phyloP scores from a whole-genome alignment of 2,797 vertebrate species.

The Cichlasoma orientale region DNA sequence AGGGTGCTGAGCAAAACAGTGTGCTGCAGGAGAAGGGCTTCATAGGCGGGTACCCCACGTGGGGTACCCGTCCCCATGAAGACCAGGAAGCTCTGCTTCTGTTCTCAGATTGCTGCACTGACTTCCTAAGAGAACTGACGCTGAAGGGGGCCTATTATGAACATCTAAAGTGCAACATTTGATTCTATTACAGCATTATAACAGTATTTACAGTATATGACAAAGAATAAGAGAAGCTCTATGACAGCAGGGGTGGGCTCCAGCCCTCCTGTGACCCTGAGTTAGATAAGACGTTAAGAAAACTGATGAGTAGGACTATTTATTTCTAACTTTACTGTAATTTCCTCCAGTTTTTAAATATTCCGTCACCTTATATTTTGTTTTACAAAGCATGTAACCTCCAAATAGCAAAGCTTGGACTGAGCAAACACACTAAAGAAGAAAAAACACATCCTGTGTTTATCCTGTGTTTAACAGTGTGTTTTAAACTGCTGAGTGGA shows the following conservation, averaged over 20 bases:
- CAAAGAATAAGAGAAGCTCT: neutral
- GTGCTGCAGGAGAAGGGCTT: neutral
- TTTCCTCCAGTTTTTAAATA: neutral
- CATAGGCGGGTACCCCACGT: neutral
- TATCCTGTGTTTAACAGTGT: conserved; percentile 9
- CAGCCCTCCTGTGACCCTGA: neutral
- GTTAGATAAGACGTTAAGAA: neutral
- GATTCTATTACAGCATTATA: too few species aligned
- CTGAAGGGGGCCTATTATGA: neutral
- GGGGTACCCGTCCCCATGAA: neutral
- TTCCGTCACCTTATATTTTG: neutral
- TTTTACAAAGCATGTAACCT: neutral
- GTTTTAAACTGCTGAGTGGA: conserved; percentile 22
- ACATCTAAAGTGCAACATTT: too few species aligned
- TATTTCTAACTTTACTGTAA: neutral
- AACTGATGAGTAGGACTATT: neutral
- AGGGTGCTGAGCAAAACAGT: neutral
- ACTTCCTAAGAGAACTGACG: neutral
- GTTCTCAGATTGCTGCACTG: neutral
- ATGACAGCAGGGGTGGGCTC: neutral
- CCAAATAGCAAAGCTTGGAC: neutral
- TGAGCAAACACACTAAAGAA: neutral
- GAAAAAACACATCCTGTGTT: neutral
- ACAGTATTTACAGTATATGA: too few species aligned
- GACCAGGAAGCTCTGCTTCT: neutral